These are phyloP conservation scores for Lepidostoma basale DNA, from an alignment of 1,140 invertebrate species.

Conservation along the genomic window DNA sequence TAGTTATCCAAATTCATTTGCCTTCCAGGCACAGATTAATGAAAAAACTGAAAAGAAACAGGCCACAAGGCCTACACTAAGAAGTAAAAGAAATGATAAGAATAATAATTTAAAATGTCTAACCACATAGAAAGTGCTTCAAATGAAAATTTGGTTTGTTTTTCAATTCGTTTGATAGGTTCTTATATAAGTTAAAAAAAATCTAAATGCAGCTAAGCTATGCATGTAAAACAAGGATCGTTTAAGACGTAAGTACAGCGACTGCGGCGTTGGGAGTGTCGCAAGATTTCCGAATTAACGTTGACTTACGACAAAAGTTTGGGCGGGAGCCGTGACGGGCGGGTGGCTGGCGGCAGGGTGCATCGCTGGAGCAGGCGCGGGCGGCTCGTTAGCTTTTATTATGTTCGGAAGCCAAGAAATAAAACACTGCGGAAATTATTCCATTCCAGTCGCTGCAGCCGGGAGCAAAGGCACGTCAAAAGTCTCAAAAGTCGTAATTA, in stretches of 20 bases:
- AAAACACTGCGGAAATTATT: constrained; percentile 20
- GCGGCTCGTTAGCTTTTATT: constrained; percentile 35
- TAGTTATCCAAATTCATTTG: no score
- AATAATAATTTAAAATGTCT: no score
- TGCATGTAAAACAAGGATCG: constrained; percentile 11
- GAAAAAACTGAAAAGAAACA: no score
- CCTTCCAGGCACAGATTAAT: no score
- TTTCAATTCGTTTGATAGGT: no score
- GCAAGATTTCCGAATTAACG: constrained; percentile 30
- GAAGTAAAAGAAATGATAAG: no score
- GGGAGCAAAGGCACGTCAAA: neutral
- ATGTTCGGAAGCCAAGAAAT: constrained; percentile 26
- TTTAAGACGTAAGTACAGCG: neutral
- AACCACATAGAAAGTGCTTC: no score
- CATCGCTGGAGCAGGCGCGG: neutral
- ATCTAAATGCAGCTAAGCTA: no score
- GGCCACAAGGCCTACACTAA: no score
- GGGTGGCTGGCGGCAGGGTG: neutral
- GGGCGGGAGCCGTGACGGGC: no score
- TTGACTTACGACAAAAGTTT: constrained; percentile 34
- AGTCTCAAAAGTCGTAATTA: neutral
- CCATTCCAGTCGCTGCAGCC: neutral
- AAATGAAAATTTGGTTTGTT: no score
- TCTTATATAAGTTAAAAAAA: no score
- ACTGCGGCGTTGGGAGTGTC: constrained; percentile 14